Evolutionary conservation across 2,797 vertebrate species (phyloP), one percentile per base, ranked within the genome.

Genomic region (Aselliscus stoliczkanus): DNA sequence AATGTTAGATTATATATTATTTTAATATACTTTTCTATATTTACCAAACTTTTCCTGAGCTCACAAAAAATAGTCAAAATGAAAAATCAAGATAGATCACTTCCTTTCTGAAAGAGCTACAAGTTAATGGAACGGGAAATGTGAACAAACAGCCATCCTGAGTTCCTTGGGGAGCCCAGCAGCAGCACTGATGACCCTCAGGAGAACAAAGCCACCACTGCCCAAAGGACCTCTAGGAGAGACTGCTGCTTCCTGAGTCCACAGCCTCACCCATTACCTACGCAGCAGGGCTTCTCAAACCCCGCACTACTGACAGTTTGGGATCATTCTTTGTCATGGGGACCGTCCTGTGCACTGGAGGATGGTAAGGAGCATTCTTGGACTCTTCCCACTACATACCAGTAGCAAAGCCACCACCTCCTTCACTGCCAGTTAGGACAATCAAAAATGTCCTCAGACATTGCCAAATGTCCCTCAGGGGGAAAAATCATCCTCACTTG

Each of bases 11-110:
- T 64, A 47, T 25, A 64, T n/a, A n/a, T 56, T 89, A 88, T 56
- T 85, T 82, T n/a, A 54, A 62, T 27, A 47, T 8, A 42, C 37
- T 82, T 92, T 65, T 82, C 62, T 60, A 2, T 54, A 70, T 72
- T 80, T 54, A 65, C 34, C 90, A 87, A 67, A 67, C 37, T 89
- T 82, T 82, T 77, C 80, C 44, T 44, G 62, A 88, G 34, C n/a
- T 91, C 69, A 88, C 42, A 82, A 70, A 88, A 96, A 85, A 82
- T 18, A 88, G 62, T 70, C 42, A 29, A 76, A 82, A 76, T 60
- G 56, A 58, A 92, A 76, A 76, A 31, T 44, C 67, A 65, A 47
- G 54, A 65, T 1, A 91, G 27, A 88, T 58, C 29, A 31, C 31
- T 39, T 94, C 70, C 60, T 83, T 80, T n/a, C 76, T 39, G 31